A percentile compares a stretch with the other conserved stretches of the same genome.
Evolutionary conservation across 30 jellyfish, hydroid and myxozoan genomes (phyloP).

Genomic region (Aurelia aurita complex sp. Pacific): DNA sequence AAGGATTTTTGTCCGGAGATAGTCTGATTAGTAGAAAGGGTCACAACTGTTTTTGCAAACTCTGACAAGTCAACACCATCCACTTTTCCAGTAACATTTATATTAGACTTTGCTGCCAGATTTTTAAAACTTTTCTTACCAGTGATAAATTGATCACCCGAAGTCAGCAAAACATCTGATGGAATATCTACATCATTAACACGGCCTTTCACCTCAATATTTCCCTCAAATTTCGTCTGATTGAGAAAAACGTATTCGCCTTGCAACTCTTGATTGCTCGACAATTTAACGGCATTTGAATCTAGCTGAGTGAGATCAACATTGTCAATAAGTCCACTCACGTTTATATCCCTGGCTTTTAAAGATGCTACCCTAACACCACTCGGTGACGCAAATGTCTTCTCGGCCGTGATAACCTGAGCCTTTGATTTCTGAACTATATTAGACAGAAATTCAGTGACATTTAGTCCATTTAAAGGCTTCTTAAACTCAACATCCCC

Average conservation of each 20-base stretch:
- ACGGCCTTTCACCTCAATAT: slow-evolving; percentile 29
- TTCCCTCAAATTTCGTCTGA: slow-evolving; percentile 10
- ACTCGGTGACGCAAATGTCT: slow-evolving; percentile 30
- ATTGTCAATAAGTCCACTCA: slow-evolving; percentile 50
- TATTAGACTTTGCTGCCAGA: slow-evolving; percentile 25
- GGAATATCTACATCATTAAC: slow-evolving; percentile 49
- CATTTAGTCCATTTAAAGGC: slow-evolving; percentile 58
- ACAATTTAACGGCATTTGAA: slow-evolving; percentile 36
- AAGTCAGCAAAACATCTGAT: slow-evolving; percentile 45
- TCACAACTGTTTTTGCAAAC: slow-evolving; percentile 68
- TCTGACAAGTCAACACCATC: slow-evolving; percentile 88
- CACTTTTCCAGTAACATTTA: slow-evolving; percentile 61
- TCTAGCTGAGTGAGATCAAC: slow-evolving; percentile 67
- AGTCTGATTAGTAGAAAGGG: slow-evolving; percentile 69
- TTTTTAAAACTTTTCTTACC: slow-evolving; percentile 48
- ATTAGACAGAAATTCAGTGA: slow-evolving; percentile 56
- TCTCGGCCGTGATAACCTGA: slow-evolving; percentile 68
- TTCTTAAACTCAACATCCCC: slow-evolving; percentile 25
- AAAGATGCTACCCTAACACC: slow-evolving; percentile 33
- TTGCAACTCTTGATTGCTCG: slow-evolving; percentile 51
- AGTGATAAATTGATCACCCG: slow-evolving; percentile 59
- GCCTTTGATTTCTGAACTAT: slow-evolving; percentile 39
- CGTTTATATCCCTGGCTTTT: slow-evolving; percentile 16
- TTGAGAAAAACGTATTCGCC: slow-evolving; percentile 61
- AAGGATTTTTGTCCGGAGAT: slow-evolving; percentile 54